A percentile compares a stretch with the other conserved stretches of the same genome.
phyloP scores from a whole-genome alignment of 2,797 vertebrate species.

The Neoniphon sammara region DNA sequence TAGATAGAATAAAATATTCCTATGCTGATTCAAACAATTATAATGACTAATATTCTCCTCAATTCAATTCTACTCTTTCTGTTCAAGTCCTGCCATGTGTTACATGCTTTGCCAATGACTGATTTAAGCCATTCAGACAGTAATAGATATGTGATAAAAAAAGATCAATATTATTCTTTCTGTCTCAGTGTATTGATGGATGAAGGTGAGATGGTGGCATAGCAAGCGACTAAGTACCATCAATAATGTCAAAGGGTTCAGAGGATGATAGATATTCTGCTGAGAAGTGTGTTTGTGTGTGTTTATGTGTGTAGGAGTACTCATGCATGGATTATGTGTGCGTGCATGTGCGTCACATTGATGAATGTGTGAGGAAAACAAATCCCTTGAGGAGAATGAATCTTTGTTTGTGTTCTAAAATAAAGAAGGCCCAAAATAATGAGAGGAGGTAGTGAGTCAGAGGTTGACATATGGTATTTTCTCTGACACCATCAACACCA shows the following conservation, averaged over 20 bases:
- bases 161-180: slow-evolving; percentile 49
- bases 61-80: too few relatives aligned
- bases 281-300: slow-evolving; percentile 23
- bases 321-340: too few relatives aligned
- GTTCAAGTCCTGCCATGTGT: too few relatives aligned
- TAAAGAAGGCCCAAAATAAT: slow-evolving; percentile 74
- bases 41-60: not conserved
- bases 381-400: slow-evolving; percentile 73
- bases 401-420: slow-evolving; percentile 63
- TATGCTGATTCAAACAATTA: too few relatives aligned
- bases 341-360: slow-evolving; percentile 63
- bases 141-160: slow-evolving; percentile 42
- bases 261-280: slow-evolving; percentile 44
- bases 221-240: slow-evolving; percentile 42
- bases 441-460: slow-evolving; percentile 74
- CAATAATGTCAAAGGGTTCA: slow-evolving; percentile 48
- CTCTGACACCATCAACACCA: slow-evolving; percentile 75
- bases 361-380: slow-evolving; percentile 68
- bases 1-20: too few relatives aligned
- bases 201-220: slow-evolving; percentile 30
- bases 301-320: slow-evolving; percentile 32
- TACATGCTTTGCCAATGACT: not conserved
- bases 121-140: slow-evolving; percentile 26
- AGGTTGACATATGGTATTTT: slow-evolving; percentile 79
- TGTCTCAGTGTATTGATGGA: slow-evolving; percentile 48